Evolutionary conservation across 1,140 invertebrate species (phyloP).

Genomic region (Anastatus disparis): DNA sequence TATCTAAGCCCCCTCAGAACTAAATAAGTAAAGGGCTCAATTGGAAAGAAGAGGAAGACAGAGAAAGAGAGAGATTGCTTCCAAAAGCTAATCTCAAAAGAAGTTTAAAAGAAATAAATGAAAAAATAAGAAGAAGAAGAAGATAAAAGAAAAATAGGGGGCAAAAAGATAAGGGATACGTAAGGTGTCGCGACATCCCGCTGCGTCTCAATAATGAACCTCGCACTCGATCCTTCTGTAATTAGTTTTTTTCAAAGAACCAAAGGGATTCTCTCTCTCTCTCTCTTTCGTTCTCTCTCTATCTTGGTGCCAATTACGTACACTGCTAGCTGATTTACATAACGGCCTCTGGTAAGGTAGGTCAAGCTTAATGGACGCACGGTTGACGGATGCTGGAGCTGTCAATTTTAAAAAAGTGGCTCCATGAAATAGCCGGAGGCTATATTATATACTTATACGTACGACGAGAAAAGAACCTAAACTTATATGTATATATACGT

Average conservation of each 20-base stretch:
- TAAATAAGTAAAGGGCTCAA: too few species aligned
- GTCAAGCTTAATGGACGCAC: slow-evolving; percentile 39
- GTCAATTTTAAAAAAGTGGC: slow-evolving; percentile 62
- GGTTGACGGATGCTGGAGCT: slow-evolving; percentile 57
- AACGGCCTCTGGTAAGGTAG: slow-evolving; percentile 48
- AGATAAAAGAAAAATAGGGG: neutral
- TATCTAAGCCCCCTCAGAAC: too few species aligned
- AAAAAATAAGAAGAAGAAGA: too few species aligned
- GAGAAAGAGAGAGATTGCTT: neutral
- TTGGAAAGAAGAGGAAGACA: too few species aligned
- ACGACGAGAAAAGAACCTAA: too few species aligned
- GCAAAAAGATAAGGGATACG: slow-evolving; percentile 16
- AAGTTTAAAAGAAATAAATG: too few species aligned
- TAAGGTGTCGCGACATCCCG: slow-evolving; percentile 60
- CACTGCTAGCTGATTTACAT: slow-evolving; percentile 62
- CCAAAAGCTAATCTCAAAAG: slow-evolving; percentile 8
- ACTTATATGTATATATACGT: too few species aligned
- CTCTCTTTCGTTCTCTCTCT: neutral
- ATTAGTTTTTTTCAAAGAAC: slow-evolving; percentile 50
- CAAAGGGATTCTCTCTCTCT: neutral
- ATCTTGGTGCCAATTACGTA: slow-evolving; percentile 62
- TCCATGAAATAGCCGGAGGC: slow-evolving; percentile 26
- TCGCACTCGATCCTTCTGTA: slow-evolving; percentile 51
- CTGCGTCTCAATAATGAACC: slow-evolving; percentile 56
- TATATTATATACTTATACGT: too few species aligned